Evolutionary conservation across 2,797 vertebrate genomes (phyloP), one percentile per base, ranked within the genome.

Genomic region (Paratrypauchen microcephalus): DNA sequence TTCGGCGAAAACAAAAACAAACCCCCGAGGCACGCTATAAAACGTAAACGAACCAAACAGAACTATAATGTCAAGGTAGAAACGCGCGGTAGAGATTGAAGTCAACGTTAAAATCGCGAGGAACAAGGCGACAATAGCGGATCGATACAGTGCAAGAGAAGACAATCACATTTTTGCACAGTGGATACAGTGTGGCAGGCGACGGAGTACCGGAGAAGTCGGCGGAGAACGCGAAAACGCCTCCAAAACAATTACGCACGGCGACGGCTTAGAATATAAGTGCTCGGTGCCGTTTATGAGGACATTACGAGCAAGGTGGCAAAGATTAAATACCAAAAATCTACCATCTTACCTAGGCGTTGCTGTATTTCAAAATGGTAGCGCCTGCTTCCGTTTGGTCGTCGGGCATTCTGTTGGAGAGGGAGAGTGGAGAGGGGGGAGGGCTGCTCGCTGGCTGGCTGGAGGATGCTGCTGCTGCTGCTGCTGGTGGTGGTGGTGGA

Each of bases 361-460:
- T 92, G 92, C 88, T 87, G 89, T 76, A 12, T 92, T 93, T 93
- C 93, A 94, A 95, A 95, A 94, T 95, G 93, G 94, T 93, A 91
- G 93, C 91, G 91, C 89, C 90, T 87, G 92, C 92, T 94, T 95
- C 93, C 93, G 92, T 90, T 91, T 89, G 90, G 87, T 74, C 76
- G 87, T 87, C 86, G 86, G 85, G 88, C 89, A 88, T 90, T 81
- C 84, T 83, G 84, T 68, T 79, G 79, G 74, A 76, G 74, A 83
- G 77, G 80, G 70, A 71, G 84, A 67, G 19, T 79, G 65, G 78
- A 71, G 74, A 78, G 76, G 41, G 79, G 78, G 50, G 30, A 24
- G 48, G 23, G 70, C 52, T 73, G 68, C 66, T 55, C 60, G 64
- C 80, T 65, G 56, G 23, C n/a, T 19, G n/a, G 47, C 47, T 50